Evolutionary conservation across 2,888 invertebrate species (phyloP).

Genomic region (Dysmachus trigonus): DNA sequence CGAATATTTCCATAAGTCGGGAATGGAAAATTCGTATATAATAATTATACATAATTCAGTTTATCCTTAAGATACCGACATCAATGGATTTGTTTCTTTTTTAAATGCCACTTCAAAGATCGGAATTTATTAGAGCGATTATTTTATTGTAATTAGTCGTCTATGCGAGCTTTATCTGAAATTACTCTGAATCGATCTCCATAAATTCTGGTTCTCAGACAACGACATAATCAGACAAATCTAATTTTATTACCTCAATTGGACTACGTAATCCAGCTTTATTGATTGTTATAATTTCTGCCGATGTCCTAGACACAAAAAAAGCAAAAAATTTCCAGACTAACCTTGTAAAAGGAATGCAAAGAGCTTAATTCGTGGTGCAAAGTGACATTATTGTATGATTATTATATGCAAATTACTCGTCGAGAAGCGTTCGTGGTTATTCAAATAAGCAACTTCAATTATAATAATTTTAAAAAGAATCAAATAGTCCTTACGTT

Average conservation of each 20-base stretch:
- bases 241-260: not conserved
- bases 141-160: not conserved
- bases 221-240: not conserved
- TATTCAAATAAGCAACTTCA: no score
- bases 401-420: not conserved
- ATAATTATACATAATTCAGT: not conserved
- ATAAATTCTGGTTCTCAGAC: not conserved
- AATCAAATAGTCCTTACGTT: no score
- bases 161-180: not conserved
- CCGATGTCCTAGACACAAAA: not conserved
- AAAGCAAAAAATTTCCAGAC: not conserved
- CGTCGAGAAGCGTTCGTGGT: no score
- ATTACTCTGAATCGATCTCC: not conserved
- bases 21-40: no score
- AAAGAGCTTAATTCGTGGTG: not conserved
- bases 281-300: not conserved
- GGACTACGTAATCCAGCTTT: not conserved
- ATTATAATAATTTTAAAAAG: no score
- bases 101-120: not conserved
- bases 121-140: not conserved
- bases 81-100: not conserved
- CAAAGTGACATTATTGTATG: not conserved
- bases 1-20: no score
- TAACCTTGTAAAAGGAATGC: not conserved
- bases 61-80: not conserved